These are phyloP conservation scores for Nannobrachium achirus DNA, from an alignment of 2,113 vertebrate genomes.

Conservation along the genomic window DNA sequence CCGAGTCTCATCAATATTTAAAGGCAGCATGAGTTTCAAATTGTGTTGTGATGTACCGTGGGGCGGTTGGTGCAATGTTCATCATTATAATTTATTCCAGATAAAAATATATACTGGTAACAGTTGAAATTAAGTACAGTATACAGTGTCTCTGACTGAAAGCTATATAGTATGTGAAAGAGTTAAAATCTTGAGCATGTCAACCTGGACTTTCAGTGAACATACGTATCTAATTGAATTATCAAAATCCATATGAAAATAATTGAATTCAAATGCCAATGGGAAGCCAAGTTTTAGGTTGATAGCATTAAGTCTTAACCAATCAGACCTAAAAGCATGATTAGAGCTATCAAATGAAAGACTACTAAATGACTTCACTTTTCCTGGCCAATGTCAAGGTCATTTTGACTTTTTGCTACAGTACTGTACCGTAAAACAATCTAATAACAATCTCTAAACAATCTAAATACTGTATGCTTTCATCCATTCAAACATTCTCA, in stretches of 20 bases:
- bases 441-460: too few species aligned
- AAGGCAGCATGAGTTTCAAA: background rate
- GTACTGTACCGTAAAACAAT: background rate
- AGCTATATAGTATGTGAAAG: constrained; percentile 22
- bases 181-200: constrained; percentile 43
- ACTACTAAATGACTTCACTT: constrained; percentile 28
- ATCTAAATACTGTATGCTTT: background rate
- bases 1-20: constrained; percentile 5
- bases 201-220: constrained; percentile 50
- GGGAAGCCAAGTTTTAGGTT: constrained; percentile 37
- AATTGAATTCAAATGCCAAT: constrained; percentile 61
- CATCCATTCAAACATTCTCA: constrained; percentile 28
- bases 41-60: background rate
- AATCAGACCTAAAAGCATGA: constrained; percentile 71
- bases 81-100: constrained; percentile 6
- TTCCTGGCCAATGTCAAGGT: constrained; percentile 41
- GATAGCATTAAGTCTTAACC: constrained; percentile 31
- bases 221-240: constrained; percentile 55
- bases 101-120: constrained; percentile 24
- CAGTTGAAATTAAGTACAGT: constrained; percentile 28
- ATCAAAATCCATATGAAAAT: constrained; percentile 48
- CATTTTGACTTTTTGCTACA: constrained; percentile 17
- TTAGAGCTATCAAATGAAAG: constrained; percentile 24
- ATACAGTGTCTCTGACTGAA: constrained; percentile 10
- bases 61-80: too few species aligned